phyloP scores from a whole-genome alignment of 2,888 invertebrate genomes.

The Pyralis farinalis region DNA sequence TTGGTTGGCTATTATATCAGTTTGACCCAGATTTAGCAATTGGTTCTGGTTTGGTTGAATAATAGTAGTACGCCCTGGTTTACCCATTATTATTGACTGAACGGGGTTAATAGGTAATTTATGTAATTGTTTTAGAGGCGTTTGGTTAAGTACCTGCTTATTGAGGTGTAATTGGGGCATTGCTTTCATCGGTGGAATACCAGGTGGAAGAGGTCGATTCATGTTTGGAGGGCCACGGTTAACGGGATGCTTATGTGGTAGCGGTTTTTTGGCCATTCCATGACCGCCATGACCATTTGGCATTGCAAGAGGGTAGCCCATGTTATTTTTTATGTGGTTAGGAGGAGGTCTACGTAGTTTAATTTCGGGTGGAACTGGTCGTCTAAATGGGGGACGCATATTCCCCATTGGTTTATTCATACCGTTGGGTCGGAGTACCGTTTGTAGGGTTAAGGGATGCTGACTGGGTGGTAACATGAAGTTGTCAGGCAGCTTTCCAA shows the following conservation, averaged over 20 bases:
- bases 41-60: conserved; percentile 43
- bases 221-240: conserved; percentile 41
- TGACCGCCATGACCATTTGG: conserved; percentile 47
- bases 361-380: conserved; percentile 70
- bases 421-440: conserved; percentile 59
- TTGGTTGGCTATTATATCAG: conserved; percentile 65
- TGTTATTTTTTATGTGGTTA: conserved; percentile 43
- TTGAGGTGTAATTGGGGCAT: conserved; percentile 41
- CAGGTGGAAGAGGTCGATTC: conserved; percentile 38
- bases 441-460: conserved; percentile 67
- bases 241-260: conserved; percentile 32
- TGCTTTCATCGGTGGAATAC: conserved; percentile 53
- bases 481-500: conserved; percentile 45
- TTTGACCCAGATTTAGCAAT: conserved; percentile 60
- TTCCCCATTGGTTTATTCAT: conserved; percentile 44
- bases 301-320: conserved; percentile 56
- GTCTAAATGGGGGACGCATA: conserved; percentile 57
- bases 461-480: conserved; percentile 59
- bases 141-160: conserved; percentile 34
- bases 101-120: conserved; percentile 30
- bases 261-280: conserved; percentile 46
- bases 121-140: conserved; percentile 27
- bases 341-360: conserved; percentile 58
- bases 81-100: conserved; percentile 53
- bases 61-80: conserved; percentile 37